A percentile compares a stretch with the other conserved stretches of the same genome.
Conservation (phyloP, 2,888 invertebrate genomes). For the Lordiphosa andalusiaca region DNA sequence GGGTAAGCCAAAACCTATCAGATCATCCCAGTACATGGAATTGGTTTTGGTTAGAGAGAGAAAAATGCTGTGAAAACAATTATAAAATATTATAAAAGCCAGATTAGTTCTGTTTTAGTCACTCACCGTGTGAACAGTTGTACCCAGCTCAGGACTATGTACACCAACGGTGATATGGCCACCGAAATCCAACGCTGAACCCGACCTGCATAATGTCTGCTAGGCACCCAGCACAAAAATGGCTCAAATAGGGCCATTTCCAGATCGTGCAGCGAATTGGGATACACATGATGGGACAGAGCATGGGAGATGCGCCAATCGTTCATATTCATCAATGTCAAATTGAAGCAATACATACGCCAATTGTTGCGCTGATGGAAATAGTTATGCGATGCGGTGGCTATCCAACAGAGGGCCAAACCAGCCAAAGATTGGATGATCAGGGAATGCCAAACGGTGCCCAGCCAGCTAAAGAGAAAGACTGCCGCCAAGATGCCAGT, state of each 20-base stretch:
- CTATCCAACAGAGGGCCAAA: conserved; percentile 82
- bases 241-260: conserved; percentile 87
- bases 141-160: conserved; percentile 37
- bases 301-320: conserved; percentile 88
- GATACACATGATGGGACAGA: conserved; percentile 88
- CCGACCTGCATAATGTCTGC: conserved; percentile 80
- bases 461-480: conserved; percentile 69
- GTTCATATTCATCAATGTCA: conserved; percentile 83
- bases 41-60: conserved; percentile 51
- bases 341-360: conserved; percentile 88
- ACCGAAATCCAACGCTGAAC: conserved; percentile 81
- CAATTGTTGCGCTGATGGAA: conserved; percentile 88
- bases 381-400: conserved; percentile 87
- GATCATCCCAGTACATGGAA: conserved; percentile 75
- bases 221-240: conserved; percentile 84
- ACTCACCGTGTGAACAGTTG: conserved; percentile 52
- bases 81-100: too few relatives aligned
- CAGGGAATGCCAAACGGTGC: conserved; percentile 66
- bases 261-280: conserved; percentile 88
- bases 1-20: conserved; percentile 79
- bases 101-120: too few relatives aligned
- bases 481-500: conserved; percentile 41
- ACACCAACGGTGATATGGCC: conserved; percentile 80
- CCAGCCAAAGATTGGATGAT: conserved; percentile 81
- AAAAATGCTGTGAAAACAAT: conserved; percentile 43